These are phyloP conservation scores for Antitype chi DNA, from an alignment of 2,888 invertebrate species.

Conservation along the genomic window DNA sequence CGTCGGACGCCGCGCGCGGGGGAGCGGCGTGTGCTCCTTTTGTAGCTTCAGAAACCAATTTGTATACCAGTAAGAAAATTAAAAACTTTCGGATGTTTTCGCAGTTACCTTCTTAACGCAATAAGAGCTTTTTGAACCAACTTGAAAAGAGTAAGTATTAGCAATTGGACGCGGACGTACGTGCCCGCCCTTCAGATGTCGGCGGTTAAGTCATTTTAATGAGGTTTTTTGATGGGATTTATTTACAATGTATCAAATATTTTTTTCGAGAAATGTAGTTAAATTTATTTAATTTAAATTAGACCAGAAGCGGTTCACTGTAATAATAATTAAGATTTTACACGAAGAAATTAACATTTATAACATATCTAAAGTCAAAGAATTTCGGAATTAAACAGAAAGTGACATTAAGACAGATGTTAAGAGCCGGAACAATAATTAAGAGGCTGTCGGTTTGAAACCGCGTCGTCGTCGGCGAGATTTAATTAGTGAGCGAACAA, in stretches of 20 bases:
- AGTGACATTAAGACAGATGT: constrained; percentile 90
- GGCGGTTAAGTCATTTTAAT: constrained; percentile 50
- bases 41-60: constrained; percentile 88
- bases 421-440: constrained; percentile 89
- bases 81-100: constrained; percentile 83
- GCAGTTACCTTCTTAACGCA: constrained; percentile 76
- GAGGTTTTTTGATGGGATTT: constrained; percentile 40
- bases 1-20: constrained; percentile 78
- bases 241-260: constrained; percentile 24
- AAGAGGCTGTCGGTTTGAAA: constrained; percentile 89
- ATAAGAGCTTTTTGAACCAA: constrained; percentile 75
- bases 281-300: constrained; percentile 49
- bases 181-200: constrained; percentile 28
- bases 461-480: constrained; percentile 87
- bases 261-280: constrained; percentile 19
- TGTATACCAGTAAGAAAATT: constrained; percentile 88
- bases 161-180: constrained; percentile 36
- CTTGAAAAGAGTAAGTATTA: constrained; percentile 60
- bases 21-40: constrained; percentile 84
- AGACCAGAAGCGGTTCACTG: constrained; percentile 41
- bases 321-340: constrained; percentile 68
- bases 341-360: constrained; percentile 78
- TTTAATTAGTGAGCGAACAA: constrained; percentile 89
- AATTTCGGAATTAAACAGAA: constrained; percentile 86
- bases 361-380: constrained; percentile 77